These are phyloP conservation scores for Marronus borbonicus DNA, from an alignment of 2,888 invertebrate species.

Conservation along the genomic window DNA sequence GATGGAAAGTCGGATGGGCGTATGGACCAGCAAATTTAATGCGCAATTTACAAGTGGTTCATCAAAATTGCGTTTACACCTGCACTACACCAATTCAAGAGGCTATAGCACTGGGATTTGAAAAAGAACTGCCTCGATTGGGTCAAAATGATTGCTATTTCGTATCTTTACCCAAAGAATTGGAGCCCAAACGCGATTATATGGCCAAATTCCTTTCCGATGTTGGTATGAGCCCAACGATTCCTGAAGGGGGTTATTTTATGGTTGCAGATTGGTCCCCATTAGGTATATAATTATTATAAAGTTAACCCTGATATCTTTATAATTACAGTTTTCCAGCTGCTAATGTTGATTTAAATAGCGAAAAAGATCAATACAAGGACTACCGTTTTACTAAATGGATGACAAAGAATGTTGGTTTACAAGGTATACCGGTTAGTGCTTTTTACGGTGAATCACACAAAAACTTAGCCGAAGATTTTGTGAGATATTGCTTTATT, in stretches of 20 bases:
- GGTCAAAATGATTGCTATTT: conserved; percentile 89
- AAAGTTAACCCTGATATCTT: neutral
- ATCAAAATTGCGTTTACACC: conserved; percentile 96
- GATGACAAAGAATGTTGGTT: conserved; percentile 93
- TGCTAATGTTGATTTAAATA: conserved; percentile 78
- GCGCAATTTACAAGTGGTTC: conserved; percentile 86
- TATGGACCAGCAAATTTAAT: conserved; percentile 90
- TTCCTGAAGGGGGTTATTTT: conserved; percentile 98
- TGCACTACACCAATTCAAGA: conserved; percentile 93
- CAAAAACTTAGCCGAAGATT: conserved; percentile 87
- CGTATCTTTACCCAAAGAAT: conserved; percentile 80
- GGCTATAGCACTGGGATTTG: conserved; percentile 92
- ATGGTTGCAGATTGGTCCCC: conserved; percentile 94
- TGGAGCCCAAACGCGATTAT: conserved; percentile 85
- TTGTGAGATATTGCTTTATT: conserved; percentile 94
- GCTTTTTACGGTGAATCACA: conserved; percentile 91
- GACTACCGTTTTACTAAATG: conserved; percentile 97
- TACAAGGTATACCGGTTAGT: conserved; percentile 94
- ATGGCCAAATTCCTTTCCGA: conserved; percentile 83
- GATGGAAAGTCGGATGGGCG: conserved; percentile 98
- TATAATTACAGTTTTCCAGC: conserved; percentile 67
- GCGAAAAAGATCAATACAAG: conserved; percentile 81
- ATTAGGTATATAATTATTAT: conserved; percentile 73
- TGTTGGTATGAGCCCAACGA: conserved; percentile 90
- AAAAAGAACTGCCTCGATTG: conserved; percentile 82